Base-by-base conservation (phyloP, 2,888 invertebrate species). In the Cryptophagus acutangulus region DNA sequence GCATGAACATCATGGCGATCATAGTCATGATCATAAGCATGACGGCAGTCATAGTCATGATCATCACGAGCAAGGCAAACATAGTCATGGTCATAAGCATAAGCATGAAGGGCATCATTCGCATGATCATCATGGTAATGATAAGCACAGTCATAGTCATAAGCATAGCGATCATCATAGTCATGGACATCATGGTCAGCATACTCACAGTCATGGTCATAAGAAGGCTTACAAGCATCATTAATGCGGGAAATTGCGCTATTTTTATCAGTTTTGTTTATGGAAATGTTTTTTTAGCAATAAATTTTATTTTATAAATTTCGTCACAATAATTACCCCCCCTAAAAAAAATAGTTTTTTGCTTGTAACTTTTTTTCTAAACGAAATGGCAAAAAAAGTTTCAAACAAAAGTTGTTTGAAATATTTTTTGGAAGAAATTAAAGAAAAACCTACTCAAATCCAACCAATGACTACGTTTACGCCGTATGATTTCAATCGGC, bases 31-130 rank as follows among this genome's bases (percentile, higher is more conserved):
- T 17, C 51, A 52, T 28, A 48, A 54, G 38, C 55, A 55, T 37
- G 18, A 48, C 18, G 49, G 49, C 26, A 18, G 38, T n/a, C 45
- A 45, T 24, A 34, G 36, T 33, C 49, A 49, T 18, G 40, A 45
- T 18, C 40, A 43, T 37, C 28, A 38, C 14, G 46, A 47, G 25
- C 45, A 51, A 13, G 26, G 51, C 20, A 36, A 55, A 1, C 52
- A 53, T 17, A 40, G 52, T 14, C 55, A 56, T 31, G 33, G 47
- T 2, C 52, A 55, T 33, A 36, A 37, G 1, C 55, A 57, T 30
- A 46, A 51, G 29, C 57, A 57, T 12, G 46, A 48, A 2, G 57
- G 57, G 33, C 48, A 47, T 18, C 57, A 58, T 25, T 48, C 48
- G n/a, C 54, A 55, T 41, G 45, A 55, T 4, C 54, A 57, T 31